phyloP scores from a whole-genome alignment of 2,113 vertebrate genomes.

The Cyanistes caeruleus region DNA sequence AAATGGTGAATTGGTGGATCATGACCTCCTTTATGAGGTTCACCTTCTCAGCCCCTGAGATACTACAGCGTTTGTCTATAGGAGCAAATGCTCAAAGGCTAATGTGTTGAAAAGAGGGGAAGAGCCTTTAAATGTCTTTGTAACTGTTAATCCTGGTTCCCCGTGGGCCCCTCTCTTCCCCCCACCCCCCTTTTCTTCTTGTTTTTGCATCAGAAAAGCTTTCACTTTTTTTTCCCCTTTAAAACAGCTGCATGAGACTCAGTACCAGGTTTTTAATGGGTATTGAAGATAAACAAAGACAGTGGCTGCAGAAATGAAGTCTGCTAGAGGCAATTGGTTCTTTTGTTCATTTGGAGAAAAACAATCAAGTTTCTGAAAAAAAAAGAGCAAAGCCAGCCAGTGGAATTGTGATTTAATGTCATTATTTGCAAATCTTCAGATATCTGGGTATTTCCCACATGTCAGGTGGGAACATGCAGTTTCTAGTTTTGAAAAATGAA shows the following conservation, averaged over 20 bases:
- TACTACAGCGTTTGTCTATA: constrained; percentile 85
- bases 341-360: constrained; percentile 80
- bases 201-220: constrained; percentile 95
- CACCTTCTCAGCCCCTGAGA: constrained; percentile 87
- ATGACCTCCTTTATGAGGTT: constrained; percentile 94
- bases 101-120: constrained; percentile 86
- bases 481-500: not conserved
- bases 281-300: constrained; percentile 88
- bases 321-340: constrained; percentile 84
- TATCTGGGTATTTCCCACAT: not conserved
- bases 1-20: constrained; percentile 83
- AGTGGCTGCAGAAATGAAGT: constrained; percentile 81
- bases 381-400: constrained; percentile 39
- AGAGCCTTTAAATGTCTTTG: constrained; percentile 91
- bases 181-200: constrained; percentile 48
- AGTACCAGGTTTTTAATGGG: constrained; percentile 85
- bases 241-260: constrained; percentile 87
- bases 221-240: constrained; percentile 75
- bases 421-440: constrained; percentile 36
- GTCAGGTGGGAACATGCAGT: not conserved
- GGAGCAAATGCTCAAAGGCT: constrained; percentile 87
- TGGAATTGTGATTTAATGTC: constrained; percentile 35
- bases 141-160: constrained; percentile 89
- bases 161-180: constrained; percentile 72
- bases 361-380: constrained; percentile 75